Percentiles rank a stretch among this genome's conserved stretches.
Conservation (phyloP, 2,113 vertebrate species). For the Marmota monax region DNA sequence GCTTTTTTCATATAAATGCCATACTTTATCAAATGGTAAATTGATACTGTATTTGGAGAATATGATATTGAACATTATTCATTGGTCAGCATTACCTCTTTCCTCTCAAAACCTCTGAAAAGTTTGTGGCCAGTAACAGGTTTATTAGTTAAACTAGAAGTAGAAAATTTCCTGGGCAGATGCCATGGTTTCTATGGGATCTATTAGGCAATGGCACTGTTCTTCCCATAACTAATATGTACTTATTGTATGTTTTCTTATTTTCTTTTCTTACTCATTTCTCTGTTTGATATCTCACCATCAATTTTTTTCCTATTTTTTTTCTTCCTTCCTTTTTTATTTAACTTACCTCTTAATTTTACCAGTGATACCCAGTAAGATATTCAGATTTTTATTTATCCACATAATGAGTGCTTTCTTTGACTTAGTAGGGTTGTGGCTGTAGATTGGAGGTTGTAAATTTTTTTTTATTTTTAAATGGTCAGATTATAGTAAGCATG, state of each 20-base stretch:
- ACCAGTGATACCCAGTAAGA: neutral
- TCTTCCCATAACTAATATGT: neutral
- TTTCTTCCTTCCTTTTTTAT: neutral
- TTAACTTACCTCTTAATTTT: neutral
- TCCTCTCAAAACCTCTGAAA: neutral
- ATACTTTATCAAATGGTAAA: neutral
- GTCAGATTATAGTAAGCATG: neutral
- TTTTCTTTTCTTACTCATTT: neutral
- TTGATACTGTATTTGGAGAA: neutral
- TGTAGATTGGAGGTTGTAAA: neutral
- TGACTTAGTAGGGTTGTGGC: neutral
- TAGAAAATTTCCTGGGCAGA: neutral
- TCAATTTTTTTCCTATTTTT: neutral
- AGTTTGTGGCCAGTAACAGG: neutral
- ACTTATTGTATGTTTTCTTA: neutral
- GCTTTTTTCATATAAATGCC: neutral
- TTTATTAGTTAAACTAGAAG: neutral
- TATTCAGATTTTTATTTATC: neutral
- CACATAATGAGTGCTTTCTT: neutral
- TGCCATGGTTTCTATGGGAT: neutral
- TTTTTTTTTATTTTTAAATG: neutral
- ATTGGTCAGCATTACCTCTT: neutral
- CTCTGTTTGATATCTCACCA: neutral
- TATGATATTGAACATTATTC: neutral
- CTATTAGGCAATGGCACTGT: neutral